Evolutionary conservation across 2,797 vertebrate genomes (phyloP).

Genomic region (Huso huso): DNA sequence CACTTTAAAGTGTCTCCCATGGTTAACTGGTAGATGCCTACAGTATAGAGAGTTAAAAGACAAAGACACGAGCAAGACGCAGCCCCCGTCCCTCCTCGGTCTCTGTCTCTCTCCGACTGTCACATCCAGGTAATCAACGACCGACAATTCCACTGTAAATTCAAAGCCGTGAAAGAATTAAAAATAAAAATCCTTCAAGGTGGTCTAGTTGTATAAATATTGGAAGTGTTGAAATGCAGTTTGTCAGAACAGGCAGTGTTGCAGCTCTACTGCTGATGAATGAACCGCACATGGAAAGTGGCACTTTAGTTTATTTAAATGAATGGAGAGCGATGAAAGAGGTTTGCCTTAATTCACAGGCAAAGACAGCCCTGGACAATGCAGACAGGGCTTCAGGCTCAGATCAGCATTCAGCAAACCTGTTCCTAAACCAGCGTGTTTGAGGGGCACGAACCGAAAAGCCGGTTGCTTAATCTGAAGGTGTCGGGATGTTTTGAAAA

Average conservation of each 20-base stretch:
- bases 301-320: slow-evolving; percentile 47
- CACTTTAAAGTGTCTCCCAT: slow-evolving; percentile 34
- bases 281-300: slow-evolving; percentile 44
- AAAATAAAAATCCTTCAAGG: slow-evolving; percentile 40
- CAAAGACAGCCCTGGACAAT: slow-evolving; percentile 20
- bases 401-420: slow-evolving; percentile 16
- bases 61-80: slow-evolving; percentile 25
- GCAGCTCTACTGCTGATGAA: slow-evolving; percentile 39
- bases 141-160: slow-evolving; percentile 34
- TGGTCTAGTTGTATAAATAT: slow-evolving; percentile 58
- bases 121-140: slow-evolving; percentile 25
- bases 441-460: not conserved
- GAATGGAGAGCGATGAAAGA: slow-evolving; percentile 49
- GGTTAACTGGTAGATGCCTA: slow-evolving; percentile 24
- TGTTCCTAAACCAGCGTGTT: not conserved
- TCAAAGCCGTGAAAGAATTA: slow-evolving; percentile 34
- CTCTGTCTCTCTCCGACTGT: slow-evolving; percentile 13
- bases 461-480: not conserved
- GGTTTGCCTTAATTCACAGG: slow-evolving; percentile 38
- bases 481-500: slow-evolving; percentile 13
- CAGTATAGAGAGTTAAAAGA: slow-evolving; percentile 41
- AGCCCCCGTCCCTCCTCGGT: not conserved
- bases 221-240: slow-evolving; percentile 43
- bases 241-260: slow-evolving; percentile 37
- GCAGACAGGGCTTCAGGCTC: slow-evolving; percentile 17